These are phyloP conservation scores for Drosophila atripex DNA, from an alignment of 2,888 invertebrate genomes.

Conservation along the genomic window DNA sequence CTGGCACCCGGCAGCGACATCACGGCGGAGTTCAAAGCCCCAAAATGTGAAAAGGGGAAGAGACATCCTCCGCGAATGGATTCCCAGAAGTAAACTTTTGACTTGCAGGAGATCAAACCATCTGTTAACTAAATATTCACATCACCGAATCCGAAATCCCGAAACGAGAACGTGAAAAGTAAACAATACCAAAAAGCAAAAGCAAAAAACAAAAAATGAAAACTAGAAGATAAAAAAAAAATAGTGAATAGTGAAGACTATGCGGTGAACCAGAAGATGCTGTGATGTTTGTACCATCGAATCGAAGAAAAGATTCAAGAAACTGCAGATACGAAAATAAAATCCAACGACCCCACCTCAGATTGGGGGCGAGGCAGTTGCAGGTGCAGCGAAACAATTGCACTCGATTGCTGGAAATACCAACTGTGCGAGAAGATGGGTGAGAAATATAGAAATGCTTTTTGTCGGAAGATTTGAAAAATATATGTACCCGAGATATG, in stretches of 20 bases:
- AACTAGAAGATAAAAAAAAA: constrained; percentile 22
- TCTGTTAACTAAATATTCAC: constrained; percentile 71
- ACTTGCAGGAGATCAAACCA: constrained; percentile 60
- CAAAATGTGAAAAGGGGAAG: constrained; percentile 5
- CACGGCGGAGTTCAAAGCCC: constrained; percentile 66
- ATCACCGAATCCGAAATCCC: constrained; percentile 46
- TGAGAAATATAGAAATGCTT: neutral
- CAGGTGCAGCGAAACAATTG: constrained; percentile 55
- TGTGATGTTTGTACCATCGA: constrained; percentile 13
- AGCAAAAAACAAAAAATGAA: constrained; percentile 1
- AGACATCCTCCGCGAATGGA: constrained; percentile 23
- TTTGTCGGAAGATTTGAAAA: constrained; percentile 4
- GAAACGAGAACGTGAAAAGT: constrained; percentile 62
- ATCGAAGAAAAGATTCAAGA: constrained; percentile 42
- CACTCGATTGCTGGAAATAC: constrained; percentile 67
- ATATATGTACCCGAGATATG: too few species aligned
- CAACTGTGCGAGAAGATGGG: constrained; percentile 25
- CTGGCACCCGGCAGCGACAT: constrained; percentile 4
- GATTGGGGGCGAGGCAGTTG: constrained; percentile 40
- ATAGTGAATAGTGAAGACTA: neutral
- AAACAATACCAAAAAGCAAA: constrained; percentile 58
- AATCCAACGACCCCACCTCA: constrained; percentile 32
- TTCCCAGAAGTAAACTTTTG: constrained; percentile 58
- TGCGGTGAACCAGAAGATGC: constrained; percentile 67
- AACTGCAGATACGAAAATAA: constrained; percentile 68